Percentiles rank a stretch among this genome's conserved stretches.
These are phyloP conservation scores for Hylaea fasciaria DNA, from an alignment of 2,888 invertebrate genomes.

Conservation along the genomic window DNA sequence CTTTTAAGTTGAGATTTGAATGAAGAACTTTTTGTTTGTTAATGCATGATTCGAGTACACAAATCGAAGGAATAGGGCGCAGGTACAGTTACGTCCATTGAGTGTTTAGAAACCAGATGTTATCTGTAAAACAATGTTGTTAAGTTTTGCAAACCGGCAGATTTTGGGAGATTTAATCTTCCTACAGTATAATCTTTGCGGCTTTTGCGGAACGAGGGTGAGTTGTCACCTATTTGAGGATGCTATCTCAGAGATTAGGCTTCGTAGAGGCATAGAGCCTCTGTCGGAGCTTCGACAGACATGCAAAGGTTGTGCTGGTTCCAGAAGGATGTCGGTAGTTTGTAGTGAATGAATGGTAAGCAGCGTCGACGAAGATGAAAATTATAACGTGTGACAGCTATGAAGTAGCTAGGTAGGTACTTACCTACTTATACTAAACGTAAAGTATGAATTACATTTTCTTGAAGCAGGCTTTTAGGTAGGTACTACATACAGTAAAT, in stretches of 20 bases:
- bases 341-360: slow-evolving; percentile 21
- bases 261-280: slow-evolving; percentile 27
- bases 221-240: slow-evolving; percentile 56
- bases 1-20: slow-evolving; percentile 5
- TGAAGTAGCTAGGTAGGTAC: too few species aligned
- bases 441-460: too few species aligned
- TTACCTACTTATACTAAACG: too few species aligned
- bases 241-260: slow-evolving; percentile 33
- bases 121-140: slow-evolving; percentile 80
- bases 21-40: slow-evolving; percentile 32
- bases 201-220: slow-evolving; percentile 26
- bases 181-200: slow-evolving; percentile 32
- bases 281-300: slow-evolving; percentile 39
- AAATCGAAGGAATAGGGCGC: slow-evolving; percentile 64
- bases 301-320: slow-evolving; percentile 20
- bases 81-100: slow-evolving; percentile 81
- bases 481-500: too few species aligned
- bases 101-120: slow-evolving; percentile 71
- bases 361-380: too few species aligned
- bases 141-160: slow-evolving; percentile 69
- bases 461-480: too few species aligned
- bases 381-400: neutral
- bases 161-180: slow-evolving; percentile 49
- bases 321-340: slow-evolving; percentile 23
- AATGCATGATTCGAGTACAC: slow-evolving; percentile 38